Base-by-base conservation (phyloP, 2,888 invertebrate genomes). In the Trissolcus brochymenae region DNA sequence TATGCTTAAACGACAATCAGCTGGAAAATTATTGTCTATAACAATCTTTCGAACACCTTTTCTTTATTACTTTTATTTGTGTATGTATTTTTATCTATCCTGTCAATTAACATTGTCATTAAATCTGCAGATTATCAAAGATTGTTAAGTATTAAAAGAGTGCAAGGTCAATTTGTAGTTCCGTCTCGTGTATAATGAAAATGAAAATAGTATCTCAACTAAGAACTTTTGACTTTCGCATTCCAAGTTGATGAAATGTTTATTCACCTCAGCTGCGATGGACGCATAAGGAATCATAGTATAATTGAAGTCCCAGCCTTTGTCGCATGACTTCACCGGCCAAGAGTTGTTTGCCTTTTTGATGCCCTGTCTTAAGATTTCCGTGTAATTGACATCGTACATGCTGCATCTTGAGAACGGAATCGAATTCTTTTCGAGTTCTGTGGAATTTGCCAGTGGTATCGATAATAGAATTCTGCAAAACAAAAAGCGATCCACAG, bases 271-370 rank as follows among this genome's bases (percentile, higher is more conserved):
- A 0, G 96, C 94, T 25, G 96, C 95, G 55, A 97, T 94, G 4
- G 97, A 96, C 7, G 92, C 90, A 84, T 96, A 95, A 0, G 96
- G 96, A 56, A 95, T 92, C 85, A 95, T 95, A 0, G 94, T 94
- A 76, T 91, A 92, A 85, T 96, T 94, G 87, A 95, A 97, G 78
- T 94, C 93, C 96, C 96, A 97, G 11, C 95, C 96, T 78, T 92
- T 81, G 65, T 90, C 90, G 83, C 96, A 96, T 0, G 92, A 90
- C 0, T 92, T 90, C 0, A 90, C 90, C 0, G 93, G 91, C 95
- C 95, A 96, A 16, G 92, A 91, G 13, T 93, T 91, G 85, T 95
- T 92, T 0, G 94, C 92, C 21, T 91, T 90, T 4, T 89, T 91
- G 49, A 92, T 87, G 0, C 93, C 94, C 57, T 91, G 89, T 3